These are phyloP conservation scores for Charanyca ferruginea DNA, from an alignment of 2,888 invertebrate species.

Conservation along the genomic window DNA sequence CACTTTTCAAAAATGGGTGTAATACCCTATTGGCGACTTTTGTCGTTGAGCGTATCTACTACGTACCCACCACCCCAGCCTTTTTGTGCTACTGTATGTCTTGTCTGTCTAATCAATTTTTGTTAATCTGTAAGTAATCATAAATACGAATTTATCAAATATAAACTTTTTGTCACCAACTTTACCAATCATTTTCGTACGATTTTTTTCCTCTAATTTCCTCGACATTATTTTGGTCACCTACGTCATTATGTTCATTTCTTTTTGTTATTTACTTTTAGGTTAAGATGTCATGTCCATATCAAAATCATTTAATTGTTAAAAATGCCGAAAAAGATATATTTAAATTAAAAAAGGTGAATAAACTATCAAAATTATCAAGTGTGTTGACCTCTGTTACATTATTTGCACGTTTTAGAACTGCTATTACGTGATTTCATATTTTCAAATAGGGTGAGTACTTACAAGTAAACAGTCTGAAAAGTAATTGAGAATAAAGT, in stretches of 20 bases:
- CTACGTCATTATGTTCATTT: slow-evolving; percentile 49
- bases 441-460: slow-evolving; percentile 57
- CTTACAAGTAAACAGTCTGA: slow-evolving; percentile 67
- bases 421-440: slow-evolving; percentile 36
- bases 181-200: not conserved
- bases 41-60: too few relatives aligned
- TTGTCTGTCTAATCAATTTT: too few relatives aligned
- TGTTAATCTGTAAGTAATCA: not conserved
- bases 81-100: too few relatives aligned
- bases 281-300: slow-evolving; percentile 89
- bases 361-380: slow-evolving; percentile 50
- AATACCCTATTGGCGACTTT: too few relatives aligned
- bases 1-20: too few relatives aligned
- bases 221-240: slow-evolving; percentile 16
- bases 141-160: not conserved
- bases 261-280: slow-evolving; percentile 63
- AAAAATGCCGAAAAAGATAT: slow-evolving; percentile 71
- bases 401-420: slow-evolving; percentile 25
- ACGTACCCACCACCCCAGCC: too few relatives aligned
- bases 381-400: slow-evolving; percentile 44
- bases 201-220: slow-evolving; percentile 24
- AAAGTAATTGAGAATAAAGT: slow-evolving; percentile 27
- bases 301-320: slow-evolving; percentile 86
- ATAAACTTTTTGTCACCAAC: slow-evolving; percentile 21
- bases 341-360: slow-evolving; percentile 72